Evolutionary conservation across 2,888 invertebrate species (phyloP), one percentile per base, ranked within the genome.

Genomic region (Trissolcus brochymenae): DNA sequence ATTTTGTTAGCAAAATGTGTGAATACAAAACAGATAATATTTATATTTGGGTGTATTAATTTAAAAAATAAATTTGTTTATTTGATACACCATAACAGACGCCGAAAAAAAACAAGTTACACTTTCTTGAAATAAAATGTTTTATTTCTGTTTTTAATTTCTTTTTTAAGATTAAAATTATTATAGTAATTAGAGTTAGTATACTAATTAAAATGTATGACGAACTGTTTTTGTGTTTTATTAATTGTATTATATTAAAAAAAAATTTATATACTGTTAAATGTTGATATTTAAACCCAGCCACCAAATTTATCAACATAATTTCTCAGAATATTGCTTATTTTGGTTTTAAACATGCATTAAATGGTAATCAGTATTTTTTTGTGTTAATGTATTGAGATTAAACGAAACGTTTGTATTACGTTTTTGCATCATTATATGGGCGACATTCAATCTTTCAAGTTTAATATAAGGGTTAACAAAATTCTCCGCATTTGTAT

Each of bases 361-460:
- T 1, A 21, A 53, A 50, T 60, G 35, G 9, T 49, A 43, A 41
- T 16, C 17, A 46, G 9, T 11, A 25, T 29, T 6, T 25, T 29
- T 19, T 14, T 35, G 57, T n/a, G 17, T 3, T 35, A 35, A 1
- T 35, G 35, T 35, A 35, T 35, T 7, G 13, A 40, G 25, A 25
- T 51, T 14, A 29, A 60, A 11, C 53, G 17, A 54, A 50, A 14
- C 4, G 43, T 50, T 50, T 46, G 29, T 49, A 65, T 60, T 72
- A 72, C 59, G 53, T 72, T 60, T 19, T 16, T 7, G 19, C 43
- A 59, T 35, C 13, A 40, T 72, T 60, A 40, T 72, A 41, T 25
- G 17, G 60, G 4, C n/a, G 65, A 73, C 49, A 66, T 66, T 73
- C 66, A 73, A 43, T 67, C 62, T 74, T 74, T 74, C 74, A 67